phyloP scores from a whole-genome alignment of 1,140 invertebrate genomes.

The Trissolcus basalis region DNA sequence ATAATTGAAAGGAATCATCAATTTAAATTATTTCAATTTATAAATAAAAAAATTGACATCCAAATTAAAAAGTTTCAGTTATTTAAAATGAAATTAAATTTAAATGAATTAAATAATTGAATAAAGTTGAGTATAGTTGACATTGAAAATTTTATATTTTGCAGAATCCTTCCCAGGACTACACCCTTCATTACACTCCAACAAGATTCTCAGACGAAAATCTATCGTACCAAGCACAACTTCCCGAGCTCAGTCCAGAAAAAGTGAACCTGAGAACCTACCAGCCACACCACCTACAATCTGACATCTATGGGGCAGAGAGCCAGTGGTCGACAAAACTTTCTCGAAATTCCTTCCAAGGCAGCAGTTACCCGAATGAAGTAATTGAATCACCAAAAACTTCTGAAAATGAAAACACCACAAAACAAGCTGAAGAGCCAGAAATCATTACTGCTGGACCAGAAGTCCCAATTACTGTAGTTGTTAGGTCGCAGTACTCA shows the following conservation, averaged over 20 bases:
- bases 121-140: no score
- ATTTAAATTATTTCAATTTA: no score
- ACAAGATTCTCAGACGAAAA: conserved; percentile 21
- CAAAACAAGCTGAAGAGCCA: conserved; percentile 30
- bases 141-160: conserved; percentile 35
- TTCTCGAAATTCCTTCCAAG: conserved; percentile 77
- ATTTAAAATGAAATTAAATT: no score
- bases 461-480: conserved; percentile 61
- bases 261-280: conserved; percentile 52
- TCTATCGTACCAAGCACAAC: no score
- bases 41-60: no score
- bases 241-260: conserved; percentile 5
- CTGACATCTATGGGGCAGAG: conserved; percentile 74
- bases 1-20: no score
- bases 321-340: conserved; percentile 82
- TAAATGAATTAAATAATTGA: conserved; percentile 2
- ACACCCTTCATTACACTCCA: conserved; percentile 67
- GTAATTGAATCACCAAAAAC: conserved; percentile 62
- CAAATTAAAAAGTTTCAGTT: no score
- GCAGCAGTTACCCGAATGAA: conserved; percentile 76
- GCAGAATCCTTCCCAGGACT: conserved; percentile 64
- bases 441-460: conserved; percentile 70
- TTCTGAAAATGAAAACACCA: conserved; percentile 8
- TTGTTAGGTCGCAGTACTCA: conserved; percentile 62
- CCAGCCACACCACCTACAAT: conserved; percentile 20